Conservation (phyloP, 2,113 vertebrate species). For the Barbus barbus region DNA sequence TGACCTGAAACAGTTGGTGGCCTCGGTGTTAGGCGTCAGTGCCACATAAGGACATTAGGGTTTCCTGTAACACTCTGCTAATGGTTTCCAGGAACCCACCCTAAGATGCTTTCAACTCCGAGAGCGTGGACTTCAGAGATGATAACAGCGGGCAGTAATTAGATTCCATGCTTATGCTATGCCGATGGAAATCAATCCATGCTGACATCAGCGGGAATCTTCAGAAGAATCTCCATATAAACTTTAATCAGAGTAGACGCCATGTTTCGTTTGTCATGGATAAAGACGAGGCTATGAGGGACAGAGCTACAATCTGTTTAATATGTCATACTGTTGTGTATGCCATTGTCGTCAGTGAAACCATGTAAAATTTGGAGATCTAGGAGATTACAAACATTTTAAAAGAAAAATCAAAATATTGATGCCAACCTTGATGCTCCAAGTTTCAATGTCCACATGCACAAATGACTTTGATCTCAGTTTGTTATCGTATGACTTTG, state of each 20-base stretch:
- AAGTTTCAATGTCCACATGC: background rate
- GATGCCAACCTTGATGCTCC: background rate
- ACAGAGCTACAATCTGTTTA: background rate
- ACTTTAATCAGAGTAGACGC: background rate
- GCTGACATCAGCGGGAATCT: background rate
- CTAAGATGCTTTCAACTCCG: background rate
- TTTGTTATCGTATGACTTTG: background rate
- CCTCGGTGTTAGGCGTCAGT: background rate
- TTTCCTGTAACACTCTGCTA: conserved; percentile 13
- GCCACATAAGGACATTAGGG: conserved; percentile 12
- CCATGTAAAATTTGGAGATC: background rate
- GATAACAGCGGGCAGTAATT: conserved; percentile 20
- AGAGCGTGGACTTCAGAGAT: conserved; percentile 5
- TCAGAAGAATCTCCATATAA: background rate
- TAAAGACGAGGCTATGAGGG: background rate
- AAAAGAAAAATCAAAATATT: background rate
- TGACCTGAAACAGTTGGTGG: conserved; percentile 30
- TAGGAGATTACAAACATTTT: background rate
- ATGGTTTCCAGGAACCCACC: conserved; percentile 25
- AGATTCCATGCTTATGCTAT: conserved; percentile 1
- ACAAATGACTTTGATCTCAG: background rate
- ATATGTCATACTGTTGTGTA: background rate
- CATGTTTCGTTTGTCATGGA: background rate
- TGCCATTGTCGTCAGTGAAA: background rate
- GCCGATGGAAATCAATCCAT: conserved; percentile 12